Conservation (phyloP, 2,888 invertebrate species). For the Amiota mariae region DNA sequence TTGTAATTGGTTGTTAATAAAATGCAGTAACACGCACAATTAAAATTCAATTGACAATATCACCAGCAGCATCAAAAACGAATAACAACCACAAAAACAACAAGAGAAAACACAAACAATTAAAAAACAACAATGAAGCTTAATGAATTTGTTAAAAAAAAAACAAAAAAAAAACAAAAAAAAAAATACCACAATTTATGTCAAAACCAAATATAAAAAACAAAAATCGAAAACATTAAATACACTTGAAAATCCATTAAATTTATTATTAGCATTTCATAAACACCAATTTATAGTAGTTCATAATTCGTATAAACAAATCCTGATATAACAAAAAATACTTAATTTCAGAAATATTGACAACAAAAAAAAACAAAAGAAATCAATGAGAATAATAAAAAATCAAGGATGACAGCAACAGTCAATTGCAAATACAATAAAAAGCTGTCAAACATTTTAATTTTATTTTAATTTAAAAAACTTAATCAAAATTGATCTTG, state of each 20-base stretch:
- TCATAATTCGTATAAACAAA: background rate
- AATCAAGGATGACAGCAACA: background rate
- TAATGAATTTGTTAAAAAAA: background rate
- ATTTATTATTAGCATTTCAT: background rate
- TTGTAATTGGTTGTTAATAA: constrained; percentile 22
- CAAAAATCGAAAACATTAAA: background rate
- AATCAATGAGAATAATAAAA: background rate
- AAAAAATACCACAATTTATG: background rate
- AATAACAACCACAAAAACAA: background rate
- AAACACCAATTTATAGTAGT: too few relatives aligned
- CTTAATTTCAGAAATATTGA: too few relatives aligned
- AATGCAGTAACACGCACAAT: constrained; percentile 28
- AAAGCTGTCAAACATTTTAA: constrained; percentile 23
- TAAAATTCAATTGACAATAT: constrained; percentile 27
- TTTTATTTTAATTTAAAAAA: background rate
- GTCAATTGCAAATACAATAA: background rate
- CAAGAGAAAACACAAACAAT: constrained; percentile 7
- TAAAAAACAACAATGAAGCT: background rate
- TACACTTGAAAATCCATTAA: background rate
- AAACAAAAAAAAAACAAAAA: background rate
- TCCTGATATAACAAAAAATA: background rate
- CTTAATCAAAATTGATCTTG: constrained; percentile 18
- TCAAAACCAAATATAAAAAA: background rate
- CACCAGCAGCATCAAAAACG: background rate
- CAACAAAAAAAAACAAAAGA: background rate